These are phyloP conservation scores for Acleris emargana DNA, from an alignment of 2,888 invertebrate species.

Conservation along the genomic window DNA sequence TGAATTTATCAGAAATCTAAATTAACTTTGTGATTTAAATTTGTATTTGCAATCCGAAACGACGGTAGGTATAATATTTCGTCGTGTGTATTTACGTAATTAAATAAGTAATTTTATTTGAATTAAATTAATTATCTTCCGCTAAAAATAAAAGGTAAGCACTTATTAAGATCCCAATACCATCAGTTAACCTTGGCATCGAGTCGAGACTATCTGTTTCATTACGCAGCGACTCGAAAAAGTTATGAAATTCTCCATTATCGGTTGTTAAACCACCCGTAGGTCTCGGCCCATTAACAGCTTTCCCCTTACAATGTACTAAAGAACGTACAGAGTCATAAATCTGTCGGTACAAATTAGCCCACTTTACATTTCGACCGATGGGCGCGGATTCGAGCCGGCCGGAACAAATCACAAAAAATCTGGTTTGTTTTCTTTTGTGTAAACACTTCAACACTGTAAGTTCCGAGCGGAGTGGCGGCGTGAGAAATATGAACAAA, in stretches of 20 bases:
- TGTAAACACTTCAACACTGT: slow-evolving; percentile 55
- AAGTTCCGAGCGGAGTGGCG: slow-evolving; percentile 52
- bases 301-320: slow-evolving; percentile 57
- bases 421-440: slow-evolving; percentile 58
- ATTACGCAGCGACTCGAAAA: not conserved
- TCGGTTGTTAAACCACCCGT: slow-evolving; percentile 40
- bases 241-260: slow-evolving; percentile 51
- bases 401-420: slow-evolving; percentile 51
- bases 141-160: not conserved
- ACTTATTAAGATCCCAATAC: not conserved
- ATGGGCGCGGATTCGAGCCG: slow-evolving; percentile 41
- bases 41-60: too few relatives aligned
- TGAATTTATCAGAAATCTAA: too few relatives aligned
- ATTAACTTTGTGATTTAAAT: too few relatives aligned
- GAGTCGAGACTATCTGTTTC: slow-evolving; percentile 5
- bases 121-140: too few relatives aligned
- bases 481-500: slow-evolving; percentile 57
- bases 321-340: slow-evolving; percentile 52
- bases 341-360: slow-evolving; percentile 74
- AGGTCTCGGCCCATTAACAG: slow-evolving; percentile 56
- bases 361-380: slow-evolving; percentile 51
- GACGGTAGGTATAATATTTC: too few relatives aligned
- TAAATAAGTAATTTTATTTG: too few relatives aligned
- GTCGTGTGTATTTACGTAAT: too few relatives aligned
- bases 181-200: not conserved